These are phyloP conservation scores for Sternarchorhynchus goeldii DNA, from an alignment of 2,797 vertebrate genomes.

Conservation along the genomic window DNA sequence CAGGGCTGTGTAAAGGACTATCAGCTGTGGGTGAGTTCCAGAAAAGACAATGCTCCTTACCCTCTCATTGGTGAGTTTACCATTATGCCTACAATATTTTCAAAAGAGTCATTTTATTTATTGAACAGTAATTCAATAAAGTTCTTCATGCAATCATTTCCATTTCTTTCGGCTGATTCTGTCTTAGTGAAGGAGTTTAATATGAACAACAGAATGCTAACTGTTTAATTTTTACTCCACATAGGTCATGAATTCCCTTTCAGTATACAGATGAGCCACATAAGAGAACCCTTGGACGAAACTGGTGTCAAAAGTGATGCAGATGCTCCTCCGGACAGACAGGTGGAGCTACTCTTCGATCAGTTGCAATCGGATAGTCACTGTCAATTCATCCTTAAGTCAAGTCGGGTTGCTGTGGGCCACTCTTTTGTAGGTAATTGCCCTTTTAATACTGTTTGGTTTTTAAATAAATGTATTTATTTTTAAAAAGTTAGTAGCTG, in stretches of 20 bases:
- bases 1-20: conserved; percentile 90
- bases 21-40: conserved; percentile 93
- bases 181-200: neutral
- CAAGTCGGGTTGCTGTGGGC: conserved; percentile 74
- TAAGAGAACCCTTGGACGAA: conserved; percentile 76
- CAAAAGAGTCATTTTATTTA: neutral
- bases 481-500: neutral
- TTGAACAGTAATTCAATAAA: neutral
- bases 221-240: conserved; percentile 40
- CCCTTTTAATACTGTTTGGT: conserved; percentile 12
- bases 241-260: conserved; percentile 95
- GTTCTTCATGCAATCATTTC: too few species aligned
- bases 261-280: conserved; percentile 94
- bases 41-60: conserved; percentile 90
- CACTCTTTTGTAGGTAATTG: conserved; percentile 80
- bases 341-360: conserved; percentile 83
- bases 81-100: neutral
- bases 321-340: conserved; percentile 72
- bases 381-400: conserved; percentile 95
- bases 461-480: too few species aligned
- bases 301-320: conserved; percentile 62
- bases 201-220: neutral
- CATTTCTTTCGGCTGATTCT: neutral
- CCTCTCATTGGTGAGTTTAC: conserved; percentile 90
- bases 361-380: conserved; percentile 88